Base-by-base conservation (phyloP, 2,113 vertebrate genomes). In the Proterorhinus semilunaris region DNA sequence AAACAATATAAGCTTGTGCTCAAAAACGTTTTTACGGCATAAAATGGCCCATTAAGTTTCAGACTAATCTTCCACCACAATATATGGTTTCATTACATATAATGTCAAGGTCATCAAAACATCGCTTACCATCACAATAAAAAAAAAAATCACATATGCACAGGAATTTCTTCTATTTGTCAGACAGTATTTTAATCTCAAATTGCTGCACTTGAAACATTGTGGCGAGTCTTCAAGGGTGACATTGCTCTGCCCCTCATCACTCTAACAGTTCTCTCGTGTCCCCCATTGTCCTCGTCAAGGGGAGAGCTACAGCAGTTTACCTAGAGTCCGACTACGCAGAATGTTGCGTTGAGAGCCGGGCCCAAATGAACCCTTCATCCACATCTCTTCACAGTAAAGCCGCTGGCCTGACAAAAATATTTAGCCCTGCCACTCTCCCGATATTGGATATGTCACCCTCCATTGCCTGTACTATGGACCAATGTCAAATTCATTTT, bases 361-460 rank as follows among this genome's bases (percentile, higher is more conserved):
- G 13, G 62, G 84, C 63, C 80, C 76, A 87, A 91, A 90, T 87
- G 63, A 81, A 89, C 85, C 76, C 62, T 83, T 89, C 76, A 87
- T 83, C 72, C 84, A 79, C 82, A 78, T 82, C 62, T 76, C 66
- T 73, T 66, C 62, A 50, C 64, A 78, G 68, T 67, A 81, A 80
- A 75, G 83, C 81, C 70, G 50, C 61, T 75, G 69, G 79, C 82
- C 82, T 87, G 82, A 89, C 84, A 87, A 83, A 86, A 89, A 87
- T 88, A 82, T 89, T 87, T 90, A 90, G 83, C 80, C 68, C 80
- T 87, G 86, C 75, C 88, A 88, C 68, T 81, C 82, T 88, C 62
- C 58, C 13, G 55, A 85, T 91, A 91, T 90, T 91, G 87, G 88
- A 91, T 90, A 83, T 84, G 89, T 88, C 90, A 91, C 81, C 86